Base-by-base conservation (phyloP, 1,140 invertebrate genomes). In the Zophobas morio region DNA sequence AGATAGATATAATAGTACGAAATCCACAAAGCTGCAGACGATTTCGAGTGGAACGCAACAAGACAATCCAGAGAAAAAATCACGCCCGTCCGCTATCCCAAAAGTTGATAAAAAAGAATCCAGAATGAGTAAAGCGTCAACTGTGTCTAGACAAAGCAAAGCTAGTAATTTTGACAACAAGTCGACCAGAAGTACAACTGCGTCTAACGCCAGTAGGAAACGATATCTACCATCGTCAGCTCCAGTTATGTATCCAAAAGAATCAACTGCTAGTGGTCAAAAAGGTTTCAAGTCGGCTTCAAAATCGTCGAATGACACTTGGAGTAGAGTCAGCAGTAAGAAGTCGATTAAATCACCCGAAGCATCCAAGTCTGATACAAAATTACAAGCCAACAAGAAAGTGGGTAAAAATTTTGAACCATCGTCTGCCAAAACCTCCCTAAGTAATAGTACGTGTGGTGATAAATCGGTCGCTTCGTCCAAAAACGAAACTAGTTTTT, bases 381-480 rank as follows among this genome's bases (percentile, higher is more conserved):
- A 66, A 46, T 40, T 66, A 1, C 37, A 40, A 46, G n/a, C 1
- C 20, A 46, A n/a, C 3, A 47, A 40, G 3, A 66, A 66, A 46
- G 42, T 32, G 33, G 33, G 6, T 40, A 66, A 66, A n/a, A 42
- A 6, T 40, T 42, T 66, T 4, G 60, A 32, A 0, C 6, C 37
- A 40, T 8, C 39, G 32, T 66, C 60, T 0, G 35, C 39, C 4
- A 57, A 35, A 8, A 35, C 60, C 2, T 37, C 39, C 2, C 20
- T 57, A 57, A 57, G 34, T 35, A 66, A 66, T 20, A 66, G 60
- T n/a, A 66, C 60, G 0, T 66, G 4, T 42, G 60, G 37, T n/a
- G 60, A 66, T n/a, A 66, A 66, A 66, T 66, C 60, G 2, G 2
- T 42, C 0, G 60, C 8, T 37, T 66, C 39, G 8, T 42, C 60